Evolutionary conservation across 1,140 invertebrate genomes (phyloP), one percentile per base, ranked within the genome.

Genomic region (Drosophila fuyamai): DNA sequence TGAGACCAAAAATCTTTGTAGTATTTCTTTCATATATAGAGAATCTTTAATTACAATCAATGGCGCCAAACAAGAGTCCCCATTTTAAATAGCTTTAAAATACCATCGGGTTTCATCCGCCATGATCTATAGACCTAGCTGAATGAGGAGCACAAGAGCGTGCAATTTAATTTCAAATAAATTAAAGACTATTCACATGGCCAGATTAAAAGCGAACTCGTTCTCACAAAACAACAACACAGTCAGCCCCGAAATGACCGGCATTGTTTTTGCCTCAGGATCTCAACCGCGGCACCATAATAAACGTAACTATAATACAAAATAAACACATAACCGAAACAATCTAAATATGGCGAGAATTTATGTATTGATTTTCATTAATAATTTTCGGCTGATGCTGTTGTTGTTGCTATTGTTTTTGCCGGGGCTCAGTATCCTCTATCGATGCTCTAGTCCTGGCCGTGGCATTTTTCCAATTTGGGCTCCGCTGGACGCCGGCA

Each of bases 321-420:
- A 88, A 88, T 89, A 88, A 89, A 89, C 84, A 89, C 77, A 88
- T 89, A 58, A 60, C 68, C 84, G 84, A 88, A 89, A 89, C 85
- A 89, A 89, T 90, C 84, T 90, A 89, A 89, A 89, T 89, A 81
- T 89, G 80, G 68, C 74, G 74, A 89, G 62, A 88, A 89, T 89
- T 89, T 90, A 89, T 89, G 80, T 89, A 89, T 89, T 89, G 84
- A 84, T 89, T 89, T 89, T 81, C 73, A 89, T 89, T 77, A 84
- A 89, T 75, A 89, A 84, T 81, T 82, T 88, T 75, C 71, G 53
- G 46, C 36, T 27, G 44, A 9, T 38, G 75, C 18, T 48, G 48
- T 38, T 59, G 66, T 43, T 59, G 18, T n/a, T 40, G 46, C 29
- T 57, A 43, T 12, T 18, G 47, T n/a, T 29, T 14, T 35, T 53